phyloP scores from a whole-genome alignment of 2,888 invertebrate genomes.

The Himalopsyche japonica region DNA sequence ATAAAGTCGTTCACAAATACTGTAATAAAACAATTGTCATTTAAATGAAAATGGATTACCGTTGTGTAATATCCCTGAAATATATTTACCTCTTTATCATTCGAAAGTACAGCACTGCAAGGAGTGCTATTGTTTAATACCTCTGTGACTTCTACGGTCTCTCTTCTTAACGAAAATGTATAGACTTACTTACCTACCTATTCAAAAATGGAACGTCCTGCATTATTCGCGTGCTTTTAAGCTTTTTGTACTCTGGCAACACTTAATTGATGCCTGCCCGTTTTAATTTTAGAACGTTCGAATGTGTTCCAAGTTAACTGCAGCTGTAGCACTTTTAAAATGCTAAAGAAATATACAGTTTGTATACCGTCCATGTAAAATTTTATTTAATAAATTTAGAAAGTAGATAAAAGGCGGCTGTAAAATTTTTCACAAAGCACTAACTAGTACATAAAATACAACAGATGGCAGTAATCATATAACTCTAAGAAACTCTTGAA shows the following conservation, averaged over 20 bases:
- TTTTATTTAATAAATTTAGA: too few species aligned
- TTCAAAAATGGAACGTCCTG: background rate
- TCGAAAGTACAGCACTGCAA: background rate
- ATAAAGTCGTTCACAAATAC: too few species aligned
- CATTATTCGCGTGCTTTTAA: background rate
- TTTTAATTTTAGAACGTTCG: background rate
- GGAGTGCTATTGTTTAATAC: background rate
- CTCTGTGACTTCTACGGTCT: background rate
- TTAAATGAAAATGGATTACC: too few species aligned
- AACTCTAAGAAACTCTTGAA: too few species aligned
- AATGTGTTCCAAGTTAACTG: background rate
- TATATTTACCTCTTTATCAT: too few species aligned
- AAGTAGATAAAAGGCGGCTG: too few species aligned
- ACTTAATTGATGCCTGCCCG: background rate
- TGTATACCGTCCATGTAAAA: too few species aligned
- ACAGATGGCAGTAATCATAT: too few species aligned
- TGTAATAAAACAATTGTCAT: too few species aligned
- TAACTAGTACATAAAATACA: too few species aligned
- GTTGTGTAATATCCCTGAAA: too few species aligned
- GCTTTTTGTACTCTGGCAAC: background rate
- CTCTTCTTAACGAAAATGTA: background rate
- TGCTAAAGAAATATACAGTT: background rate
- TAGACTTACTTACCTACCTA: background rate
- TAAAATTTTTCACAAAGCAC: too few species aligned
- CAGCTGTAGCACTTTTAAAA: background rate